Base-by-base conservation (phyloP, 2,888 invertebrate species). In the Urechis unicinctus region DNA sequence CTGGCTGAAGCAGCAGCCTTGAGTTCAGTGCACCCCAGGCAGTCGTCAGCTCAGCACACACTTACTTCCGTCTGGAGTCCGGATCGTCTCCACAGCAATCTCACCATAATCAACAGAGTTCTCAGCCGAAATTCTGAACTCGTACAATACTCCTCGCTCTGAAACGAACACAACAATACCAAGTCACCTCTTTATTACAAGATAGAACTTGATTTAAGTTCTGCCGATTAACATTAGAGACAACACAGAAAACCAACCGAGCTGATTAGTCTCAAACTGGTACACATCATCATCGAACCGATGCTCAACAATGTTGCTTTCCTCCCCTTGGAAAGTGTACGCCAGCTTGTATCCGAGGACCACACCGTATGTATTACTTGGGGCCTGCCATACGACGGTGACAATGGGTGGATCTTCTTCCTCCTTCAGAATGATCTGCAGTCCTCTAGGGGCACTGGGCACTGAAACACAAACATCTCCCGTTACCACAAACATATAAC, bases 41-140 rank as follows among this genome's bases (percentile, higher is more conserved):
- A n/a, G n/a, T n/a, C n/a, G n/a, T n/a, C n/a, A n/a, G n/a, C n/a
- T n/a, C 41, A 42, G 50, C 31, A 31, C 29, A 36, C n/a, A 63
- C 64, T 61, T 55, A 0, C 95, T 85, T 60, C 95, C 96, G 81
- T 96, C 96, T 0, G 96, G 96, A 0, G 96, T 97, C 53, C 87
- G 85, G 81, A 92, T 87, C 69, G 88, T 88, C 73, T 89, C 89
- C 1, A 95, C 88, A 1, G 89, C 88, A 75, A 97, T 94, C 77
- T 95, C 93, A 5, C 97, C 96, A 68, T 88, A 88, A 53, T 96
- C 97, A 53, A 96, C 90, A 65, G 88, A 86, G 79, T 98, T 99
- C 77, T 88, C 88, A 4, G 95, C 98, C 13, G 94, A 88, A n/a
- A 98, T 86, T 61, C 94, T 84, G 77, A 97, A 95, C 79, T 97